A percentile compares a stretch with the other conserved stretches of the same genome.
phyloP scores from a whole-genome alignment of 2,113 vertebrate species.

The Phycodurus eques region DNA sequence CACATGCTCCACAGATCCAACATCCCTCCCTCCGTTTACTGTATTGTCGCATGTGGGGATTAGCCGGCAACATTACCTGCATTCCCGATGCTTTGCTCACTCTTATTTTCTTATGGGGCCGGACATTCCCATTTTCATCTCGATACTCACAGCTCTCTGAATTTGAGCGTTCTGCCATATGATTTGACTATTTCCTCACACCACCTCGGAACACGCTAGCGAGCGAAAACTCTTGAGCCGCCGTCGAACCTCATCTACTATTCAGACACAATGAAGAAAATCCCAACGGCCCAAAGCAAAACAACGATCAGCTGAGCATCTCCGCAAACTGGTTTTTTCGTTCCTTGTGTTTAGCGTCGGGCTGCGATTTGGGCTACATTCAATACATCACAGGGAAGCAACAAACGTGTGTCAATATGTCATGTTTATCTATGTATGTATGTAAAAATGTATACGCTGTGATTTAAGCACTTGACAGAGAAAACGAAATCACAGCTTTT shows the following conservation, averaged over 20 bases:
- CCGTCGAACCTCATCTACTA: conserved; percentile 53
- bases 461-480: conserved; percentile 1
- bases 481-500: neutral
- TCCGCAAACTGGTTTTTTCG: conserved; percentile 13
- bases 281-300: conserved; percentile 50
- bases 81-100: conserved; percentile 14
- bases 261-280: conserved; percentile 58
- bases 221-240: neutral
- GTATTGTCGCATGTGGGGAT: conserved; percentile 39
- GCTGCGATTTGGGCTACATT: conserved; percentile 3
- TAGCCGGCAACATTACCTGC: conserved; percentile 33
- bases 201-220: neutral
- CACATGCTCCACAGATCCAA: conserved; percentile 57
- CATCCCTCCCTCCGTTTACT: conserved; percentile 42
- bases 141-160: neutral
- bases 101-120: neutral
- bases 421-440: neutral
- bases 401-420: conserved; percentile 3
- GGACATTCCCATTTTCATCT: neutral
- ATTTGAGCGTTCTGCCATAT: neutral
- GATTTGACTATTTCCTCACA: neutral
- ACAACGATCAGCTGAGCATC: conserved; percentile 53
- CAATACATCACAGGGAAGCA: neutral
- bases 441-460: conserved; percentile 3
- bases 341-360: neutral